Conservation (phyloP, 2,797 vertebrate species). For the Huso huso region DNA sequence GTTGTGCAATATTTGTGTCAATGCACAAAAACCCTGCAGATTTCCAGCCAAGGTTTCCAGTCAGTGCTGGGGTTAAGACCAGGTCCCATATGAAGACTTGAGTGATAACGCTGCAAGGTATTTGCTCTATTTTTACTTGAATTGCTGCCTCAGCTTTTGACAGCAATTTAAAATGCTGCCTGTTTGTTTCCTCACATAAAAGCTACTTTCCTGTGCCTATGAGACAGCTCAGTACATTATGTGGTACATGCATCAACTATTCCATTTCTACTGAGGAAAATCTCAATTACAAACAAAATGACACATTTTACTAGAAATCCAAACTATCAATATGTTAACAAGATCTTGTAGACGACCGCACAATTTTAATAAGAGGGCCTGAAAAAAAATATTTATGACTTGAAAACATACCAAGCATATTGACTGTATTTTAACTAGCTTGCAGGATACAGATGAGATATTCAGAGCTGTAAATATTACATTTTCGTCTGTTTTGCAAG, state of each 20-base stretch:
- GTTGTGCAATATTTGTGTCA: conserved; percentile 45
- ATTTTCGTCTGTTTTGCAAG: too few species aligned
- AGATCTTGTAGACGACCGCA: too few species aligned
- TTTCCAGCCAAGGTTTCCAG: conserved; percentile 41
- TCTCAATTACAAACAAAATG: conserved; percentile 1
- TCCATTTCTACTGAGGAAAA: conserved; percentile 37
- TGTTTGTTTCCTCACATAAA: conserved; percentile 61
- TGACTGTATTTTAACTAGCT: too few species aligned
- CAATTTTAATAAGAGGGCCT: too few species aligned
- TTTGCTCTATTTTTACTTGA: conserved; percentile 27
- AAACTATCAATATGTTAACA: too few species aligned
- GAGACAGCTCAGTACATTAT: conserved; percentile 53
- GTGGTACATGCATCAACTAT: conserved; percentile 54
- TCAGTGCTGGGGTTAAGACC: conserved; percentile 39
- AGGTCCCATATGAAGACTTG: conserved; percentile 42
- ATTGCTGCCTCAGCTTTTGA: conserved; percentile 60
- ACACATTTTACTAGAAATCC: background rate
- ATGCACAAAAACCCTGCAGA: conserved; percentile 29
- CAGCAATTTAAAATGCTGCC: conserved; percentile 54
- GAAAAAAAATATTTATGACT: too few species aligned
- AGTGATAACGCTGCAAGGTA: conserved; percentile 29
- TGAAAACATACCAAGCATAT: too few species aligned
- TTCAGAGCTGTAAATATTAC: too few species aligned
- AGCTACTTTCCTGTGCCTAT: conserved; percentile 53
- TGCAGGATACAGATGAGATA: too few species aligned